Evolutionary conservation across 1,140 invertebrate species (phyloP), one percentile per base, ranked within the genome.

Genomic region (Drosophila guanche): DNA sequence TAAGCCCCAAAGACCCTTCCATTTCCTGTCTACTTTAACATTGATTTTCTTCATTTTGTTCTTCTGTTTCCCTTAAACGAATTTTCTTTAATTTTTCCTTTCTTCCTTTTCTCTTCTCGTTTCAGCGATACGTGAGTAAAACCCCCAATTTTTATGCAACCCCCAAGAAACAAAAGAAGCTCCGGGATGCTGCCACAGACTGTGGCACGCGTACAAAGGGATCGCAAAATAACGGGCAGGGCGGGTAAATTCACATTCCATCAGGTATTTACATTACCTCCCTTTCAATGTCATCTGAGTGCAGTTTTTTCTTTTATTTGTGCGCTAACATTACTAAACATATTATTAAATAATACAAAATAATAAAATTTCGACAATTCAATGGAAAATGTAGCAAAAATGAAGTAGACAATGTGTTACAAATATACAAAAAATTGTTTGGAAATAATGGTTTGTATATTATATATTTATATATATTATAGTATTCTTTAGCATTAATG

Each of bases 101-200:
- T 46, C 40, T 5, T 16, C 42, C 67, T 41, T 59, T 20, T 47
- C 51, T 55, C 6, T 67, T 70, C 33, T 80, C 81, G 5, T 86
- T 88, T 40, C 77, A 86, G 81, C 53, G 81, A 86, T 78, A 88
- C 81, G 81, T 86, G 78, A 86, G 81, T 86, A 86, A 29, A 50
- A 6, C 56, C 33, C 54, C 46, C 23, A 43, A 74, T 47, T 72
- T 74, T 40, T 63, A 65, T 46, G 51, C 54, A 47, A 27, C 37
- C 45, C 48, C 54, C 50, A 20, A 33, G 67, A 70, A 60, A 67
- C 63, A 71, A 60, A 71, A 48, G 50, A 12, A 10, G 68, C 37
- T 40, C 8, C 37, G 5, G 1, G 16, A 45, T 40, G 23, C 10
- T 37, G 33, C 33, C 33, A 12, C 33, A 12, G 10, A 37, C 10